Evolutionary conservation across 2,888 invertebrate genomes (phyloP).

Genomic region (Leucophenga montana): DNA sequence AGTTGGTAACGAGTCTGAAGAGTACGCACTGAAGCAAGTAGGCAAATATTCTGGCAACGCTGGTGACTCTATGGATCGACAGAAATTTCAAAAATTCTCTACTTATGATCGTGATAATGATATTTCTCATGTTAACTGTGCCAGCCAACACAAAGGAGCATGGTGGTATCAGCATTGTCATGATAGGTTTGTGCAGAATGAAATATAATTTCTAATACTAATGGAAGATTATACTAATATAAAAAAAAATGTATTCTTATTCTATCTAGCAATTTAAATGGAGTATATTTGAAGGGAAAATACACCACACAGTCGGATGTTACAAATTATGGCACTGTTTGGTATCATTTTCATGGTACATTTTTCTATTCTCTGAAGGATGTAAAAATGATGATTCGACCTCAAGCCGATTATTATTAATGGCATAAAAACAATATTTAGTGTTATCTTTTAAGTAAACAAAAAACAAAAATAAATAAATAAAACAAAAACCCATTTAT

Average conservation of each 20-base stretch:
- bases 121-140: slow-evolving; percentile 79
- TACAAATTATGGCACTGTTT: slow-evolving; percentile 74
- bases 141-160: slow-evolving; percentile 78
- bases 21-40: slow-evolving; percentile 78
- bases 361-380: slow-evolving; percentile 69
- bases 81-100: slow-evolving; percentile 80
- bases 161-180: slow-evolving; percentile 85
- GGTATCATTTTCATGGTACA: slow-evolving; percentile 76
- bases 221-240: no score
- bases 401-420: slow-evolving; percentile 50
- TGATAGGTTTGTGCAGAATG: slow-evolving; percentile 74
- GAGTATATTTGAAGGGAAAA: slow-evolving; percentile 75
- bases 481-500: no score
- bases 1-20: slow-evolving; percentile 78
- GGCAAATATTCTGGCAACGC: slow-evolving; percentile 78
- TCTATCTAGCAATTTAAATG: slow-evolving; percentile 77
- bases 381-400: slow-evolving; percentile 79
- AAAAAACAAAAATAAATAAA: no score
- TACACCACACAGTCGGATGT: slow-evolving; percentile 60
- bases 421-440: no score
- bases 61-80: slow-evolving; percentile 80
- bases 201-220: not conserved
- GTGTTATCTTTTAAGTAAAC: no score
- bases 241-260: no score
- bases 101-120: slow-evolving; percentile 80